Conservation (phyloP, 2,888 invertebrate genomes). For the Xestoiulus laeticollis region DNA sequence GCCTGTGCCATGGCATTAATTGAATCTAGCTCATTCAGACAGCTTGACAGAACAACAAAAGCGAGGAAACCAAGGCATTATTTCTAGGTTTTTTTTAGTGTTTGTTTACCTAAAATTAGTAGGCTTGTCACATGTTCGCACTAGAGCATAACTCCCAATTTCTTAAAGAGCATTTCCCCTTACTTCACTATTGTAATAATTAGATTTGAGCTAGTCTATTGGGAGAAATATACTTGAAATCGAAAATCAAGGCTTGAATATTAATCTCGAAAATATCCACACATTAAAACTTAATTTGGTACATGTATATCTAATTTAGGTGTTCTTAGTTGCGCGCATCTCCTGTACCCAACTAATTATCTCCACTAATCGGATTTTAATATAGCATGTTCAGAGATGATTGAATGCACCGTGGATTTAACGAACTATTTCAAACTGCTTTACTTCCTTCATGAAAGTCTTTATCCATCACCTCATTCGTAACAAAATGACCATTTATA, state of each 20-base stretch:
- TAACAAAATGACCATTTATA: background rate
- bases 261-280: background rate
- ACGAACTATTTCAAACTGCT: background rate
- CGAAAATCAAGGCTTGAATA: background rate
- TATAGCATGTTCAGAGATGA: background rate
- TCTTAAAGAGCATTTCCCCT: background rate
- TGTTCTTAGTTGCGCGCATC: background rate
- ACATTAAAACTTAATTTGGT: background rate
- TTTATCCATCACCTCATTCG: background rate
- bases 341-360: background rate
- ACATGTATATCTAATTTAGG: background rate
- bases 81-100: background rate
- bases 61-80: background rate
- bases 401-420: background rate
- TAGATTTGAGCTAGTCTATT: background rate
- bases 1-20: background rate
- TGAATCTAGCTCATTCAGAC: background rate
- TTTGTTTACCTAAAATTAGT: constrained; percentile 23
- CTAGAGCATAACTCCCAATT: background rate
- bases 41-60: background rate
- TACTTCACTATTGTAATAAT: background rate
- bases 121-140: background rate
- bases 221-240: background rate
- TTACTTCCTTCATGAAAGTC: background rate
- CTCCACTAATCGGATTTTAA: background rate